These are phyloP conservation scores for Ophion slaviceki DNA, from an alignment of 2,888 invertebrate species.

Conservation along the genomic window DNA sequence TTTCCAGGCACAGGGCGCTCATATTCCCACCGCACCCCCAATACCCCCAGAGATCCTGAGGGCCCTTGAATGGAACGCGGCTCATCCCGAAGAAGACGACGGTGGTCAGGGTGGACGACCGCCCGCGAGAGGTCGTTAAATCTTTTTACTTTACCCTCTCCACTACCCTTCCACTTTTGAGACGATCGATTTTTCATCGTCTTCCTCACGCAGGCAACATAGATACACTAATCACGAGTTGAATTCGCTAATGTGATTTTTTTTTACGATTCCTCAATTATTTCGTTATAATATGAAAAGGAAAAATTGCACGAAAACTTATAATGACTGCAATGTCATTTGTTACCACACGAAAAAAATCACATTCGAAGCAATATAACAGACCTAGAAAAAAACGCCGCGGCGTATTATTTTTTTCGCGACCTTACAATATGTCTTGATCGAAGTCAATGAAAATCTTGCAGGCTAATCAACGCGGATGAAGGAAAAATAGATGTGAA, in stretches of 20 bases:
- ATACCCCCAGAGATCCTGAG: conserved; percentile 83
- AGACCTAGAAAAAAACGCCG: background rate
- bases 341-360: background rate
- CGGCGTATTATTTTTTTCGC: background rate
- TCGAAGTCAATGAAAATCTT: conserved; percentile 38
- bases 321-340: background rate
- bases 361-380: background rate
- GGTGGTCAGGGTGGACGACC: conserved; percentile 75
- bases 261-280: background rate
- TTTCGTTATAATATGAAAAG: background rate
- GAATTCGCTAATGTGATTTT: background rate
- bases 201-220: background rate
- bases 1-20: conserved; percentile 82
- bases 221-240: no score
- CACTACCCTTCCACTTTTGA: no score
- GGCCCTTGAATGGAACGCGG: conserved; percentile 83
- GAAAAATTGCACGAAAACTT: background rate
- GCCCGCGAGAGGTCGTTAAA: conserved; percentile 74
- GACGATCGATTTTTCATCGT: background rate
- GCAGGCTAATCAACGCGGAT: conserved; percentile 75
- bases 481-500: conserved; percentile 22
- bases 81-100: conserved; percentile 83
- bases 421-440: background rate
- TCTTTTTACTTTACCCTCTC: background rate
- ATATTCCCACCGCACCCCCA: conserved; percentile 83